Evolutionary conservation across 2,113 vertebrate species (phyloP).

Genomic region (Anguilla japonica): DNA sequence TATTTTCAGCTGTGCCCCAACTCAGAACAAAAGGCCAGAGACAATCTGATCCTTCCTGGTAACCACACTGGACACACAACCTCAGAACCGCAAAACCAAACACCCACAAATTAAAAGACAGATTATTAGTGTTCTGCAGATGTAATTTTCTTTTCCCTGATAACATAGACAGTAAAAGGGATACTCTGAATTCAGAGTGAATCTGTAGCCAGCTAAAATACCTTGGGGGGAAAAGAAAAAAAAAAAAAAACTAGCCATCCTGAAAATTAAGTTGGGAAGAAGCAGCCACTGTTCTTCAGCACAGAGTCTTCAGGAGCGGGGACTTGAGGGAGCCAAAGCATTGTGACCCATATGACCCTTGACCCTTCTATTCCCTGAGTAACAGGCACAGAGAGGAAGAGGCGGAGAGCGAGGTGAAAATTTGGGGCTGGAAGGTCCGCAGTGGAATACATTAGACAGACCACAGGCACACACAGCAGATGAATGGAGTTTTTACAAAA

Average conservation of each 20-base stretch:
- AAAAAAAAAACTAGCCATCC: no score
- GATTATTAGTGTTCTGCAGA: not conserved
- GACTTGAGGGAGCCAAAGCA: no score
- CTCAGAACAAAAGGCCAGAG: not conserved
- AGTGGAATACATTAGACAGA: no score
- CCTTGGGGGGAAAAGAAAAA: not conserved
- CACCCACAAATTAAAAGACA: not conserved
- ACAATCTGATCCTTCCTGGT: not conserved
- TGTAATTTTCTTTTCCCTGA: not conserved
- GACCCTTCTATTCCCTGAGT: not conserved
- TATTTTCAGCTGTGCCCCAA: not conserved
- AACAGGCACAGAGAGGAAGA: not conserved
- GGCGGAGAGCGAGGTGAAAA: no score
- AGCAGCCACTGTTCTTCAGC: not conserved
- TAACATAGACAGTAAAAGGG: not conserved
- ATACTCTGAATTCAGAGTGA: not conserved
- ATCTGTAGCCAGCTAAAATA: not conserved
- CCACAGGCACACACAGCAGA: no score
- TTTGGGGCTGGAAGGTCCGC: no score
- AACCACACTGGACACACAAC: not conserved
- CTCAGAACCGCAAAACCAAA: not conserved
- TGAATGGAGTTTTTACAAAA: no score
- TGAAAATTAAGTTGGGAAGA: not conserved
- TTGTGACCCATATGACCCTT: not conserved
- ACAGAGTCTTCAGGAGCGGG: not conserved